Base-by-base conservation (phyloP, 2,113 vertebrate genomes). In the Tragelaphus imberbis region DNA sequence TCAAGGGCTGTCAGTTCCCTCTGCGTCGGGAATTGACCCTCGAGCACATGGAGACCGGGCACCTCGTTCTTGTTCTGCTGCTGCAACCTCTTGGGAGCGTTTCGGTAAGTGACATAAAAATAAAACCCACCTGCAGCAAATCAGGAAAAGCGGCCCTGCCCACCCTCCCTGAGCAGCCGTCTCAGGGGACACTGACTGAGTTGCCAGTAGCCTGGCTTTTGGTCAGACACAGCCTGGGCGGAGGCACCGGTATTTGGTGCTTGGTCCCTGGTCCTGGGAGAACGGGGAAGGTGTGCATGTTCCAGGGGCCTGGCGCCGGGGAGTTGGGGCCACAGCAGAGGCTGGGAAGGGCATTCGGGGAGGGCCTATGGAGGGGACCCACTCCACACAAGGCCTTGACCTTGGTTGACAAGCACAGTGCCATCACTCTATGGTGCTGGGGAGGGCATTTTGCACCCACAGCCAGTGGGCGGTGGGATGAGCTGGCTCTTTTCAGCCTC, bases 351-450 rank as follows among this genome's bases (percentile, higher is more conserved):
- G 23, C 2, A 0, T 79, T 14, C 5, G 0, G 36, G n/a, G 21
- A 19, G 27, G 88, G 55, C 44, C 28, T 15, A 30, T 19, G 2
- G 56, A 56, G 49, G 61, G n/a, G 30, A 59, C 1, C 0, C 4
- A 1, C 4, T 19, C 16, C 10, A 0, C 2, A 7, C 7, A 33
- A 16, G 77, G 33, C 28, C 56, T 36, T 0, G 27, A 5, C 27
- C 80, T 2, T 36, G 84, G 27, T 21, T 25, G 6, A 19, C 2
- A 13, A 1, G 27, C 27, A 6, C 6, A 1, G 14, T 3, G 17
- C 51, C 8, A 0, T 36, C 7, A 1, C n/a, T 16, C 56, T 10
- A 5, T 1, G 6, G 36, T 0, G 12, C 6, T 0, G 6, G 7
- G 79, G 23, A 4, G 4, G 86, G 2, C 12, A 2, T 6, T 7